A percentile compares a stretch with the other conserved stretches of the same genome.
Conservation (phyloP, 1,140 invertebrate genomes). For the Lucilia sericata region DNA sequence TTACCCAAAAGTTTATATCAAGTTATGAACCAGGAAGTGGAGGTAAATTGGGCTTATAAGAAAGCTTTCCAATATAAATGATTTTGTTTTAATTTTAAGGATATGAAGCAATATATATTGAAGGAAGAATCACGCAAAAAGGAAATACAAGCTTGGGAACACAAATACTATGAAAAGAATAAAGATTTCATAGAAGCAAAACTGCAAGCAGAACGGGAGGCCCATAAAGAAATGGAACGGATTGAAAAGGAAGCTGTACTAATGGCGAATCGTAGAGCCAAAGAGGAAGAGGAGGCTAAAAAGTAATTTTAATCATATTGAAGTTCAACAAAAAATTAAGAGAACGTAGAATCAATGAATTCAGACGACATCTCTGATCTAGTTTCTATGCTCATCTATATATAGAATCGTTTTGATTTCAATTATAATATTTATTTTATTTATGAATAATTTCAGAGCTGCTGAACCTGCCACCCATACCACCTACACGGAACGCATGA, state of each 20-base stretch:
- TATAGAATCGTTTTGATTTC: too few species aligned
- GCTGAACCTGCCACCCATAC: not conserved
- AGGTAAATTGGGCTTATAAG: conserved; percentile 34
- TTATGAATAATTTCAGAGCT: not conserved
- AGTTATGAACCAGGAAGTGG: conserved; percentile 55
- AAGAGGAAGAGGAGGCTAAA: conserved; percentile 36
- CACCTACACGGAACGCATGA: conserved; percentile 58
- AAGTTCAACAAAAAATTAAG: too few species aligned
- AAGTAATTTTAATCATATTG: conserved; percentile 30
- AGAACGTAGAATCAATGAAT: too few species aligned
- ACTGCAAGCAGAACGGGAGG: conserved; percentile 56
- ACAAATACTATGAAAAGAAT: conserved; percentile 63
- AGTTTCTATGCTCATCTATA: too few species aligned
- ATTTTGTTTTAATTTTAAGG: conserved; percentile 32
- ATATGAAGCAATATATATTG: conserved; percentile 45
- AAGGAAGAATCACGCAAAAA: conserved; percentile 59
- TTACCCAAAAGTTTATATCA: conserved; percentile 69
- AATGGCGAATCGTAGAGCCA: conserved; percentile 49
- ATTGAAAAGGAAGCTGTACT: conserved; percentile 54
- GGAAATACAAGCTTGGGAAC: conserved; percentile 60
- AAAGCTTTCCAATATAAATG: too few species aligned
- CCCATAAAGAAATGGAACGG: conserved; percentile 61
- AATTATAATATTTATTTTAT: too few species aligned
- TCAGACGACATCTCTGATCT: too few species aligned
- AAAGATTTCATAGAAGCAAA: conserved; percentile 65